Evolutionary conservation across 2,888 invertebrate genomes (phyloP), one percentile per base, ranked within the genome.

Genomic region (Lymantria monacha): DNA sequence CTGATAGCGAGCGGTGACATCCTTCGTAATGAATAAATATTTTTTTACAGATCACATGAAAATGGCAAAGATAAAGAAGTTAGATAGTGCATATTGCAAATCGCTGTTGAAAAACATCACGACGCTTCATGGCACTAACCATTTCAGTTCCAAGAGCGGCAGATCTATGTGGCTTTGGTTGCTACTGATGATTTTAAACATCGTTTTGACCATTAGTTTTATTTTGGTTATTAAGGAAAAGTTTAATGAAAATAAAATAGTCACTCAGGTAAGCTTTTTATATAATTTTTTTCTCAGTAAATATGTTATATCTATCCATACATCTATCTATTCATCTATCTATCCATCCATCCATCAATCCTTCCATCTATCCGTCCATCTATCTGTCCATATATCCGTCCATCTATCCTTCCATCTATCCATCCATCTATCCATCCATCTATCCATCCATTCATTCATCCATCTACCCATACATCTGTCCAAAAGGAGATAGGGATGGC

Each of bases 161-260:
- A 65, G 42, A 1, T 57, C 59, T 0, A 46, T 69, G 1, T 31
- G 55, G 0, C 37, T 81, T 0, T 88, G 88, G 88, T 53, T 57
- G 1, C 9, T 59, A 0, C 45, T 76, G 0, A 67, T 87, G 62
- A 0, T 74, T 0, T 44, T 52, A 0, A 85, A 80, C 49, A 1
- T 78, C 0, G 1, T 74, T 0, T 41, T 79, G 7, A 84, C 81
- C 0, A 48, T 72, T 0, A 58, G 61, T 0, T 85, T 85, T 42
- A 55, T 88, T 10, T 36, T 81, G 14, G 69, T 83, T 0, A 79
- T 87, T 30, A 81, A 72, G 33, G 58, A 79, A 7, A 79, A 81
- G 59, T 86, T 81, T 38, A 72, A 79, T 30, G 79, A 77, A 15
- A 82, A 79, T 33, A 78, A 83, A 52, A 80, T 89, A 31, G 76